Evolutionary conservation across 2,888 invertebrate genomes (phyloP), one percentile per base, ranked within the genome.

Genomic region (Acleris literana): DNA sequence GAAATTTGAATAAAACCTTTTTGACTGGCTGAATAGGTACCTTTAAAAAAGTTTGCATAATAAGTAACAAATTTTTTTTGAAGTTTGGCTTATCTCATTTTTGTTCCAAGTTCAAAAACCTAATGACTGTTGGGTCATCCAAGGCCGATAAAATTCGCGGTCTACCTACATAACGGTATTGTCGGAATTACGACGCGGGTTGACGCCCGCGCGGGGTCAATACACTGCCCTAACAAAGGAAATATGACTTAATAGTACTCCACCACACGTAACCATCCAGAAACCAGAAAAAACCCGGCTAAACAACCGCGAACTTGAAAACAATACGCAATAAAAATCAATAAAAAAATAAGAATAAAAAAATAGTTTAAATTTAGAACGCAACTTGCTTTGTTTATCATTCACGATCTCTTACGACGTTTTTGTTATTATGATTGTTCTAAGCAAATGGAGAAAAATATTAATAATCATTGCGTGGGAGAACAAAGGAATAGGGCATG

Each of bases 401-500:
- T 69, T 68, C 16, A 60, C 57, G 61, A 54, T 55, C 61, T 68
- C 61, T 54, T 55, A 25, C 51, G 49, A 22, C 61, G 29, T 18
- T 22, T 51, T 17, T 52, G 17, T 51, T 51, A 9, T 11, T 17
- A 20, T 22, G 25, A 46, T 3, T 62, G 11, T 49, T 52, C 48
- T 53, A 51, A 39, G 29, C 16, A 57, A 59, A 13, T 39, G 11
- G 5, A 49, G 39, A 62, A 56, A 25, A 62, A 62, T 65, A 52
- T 62, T 57, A 57, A 66, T 48, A 66, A 61, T 62, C 61, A 53
- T 49, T 61, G 69, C 63, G 67, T 53, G 52, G 46, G 63, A 76
- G 84, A 84, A 88, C 88, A 88, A 89, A 88, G 93, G 86, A 90
- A 77, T 77, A 75, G 57, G 69, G 33, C 66, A 68, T 62, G 69